phyloP scores from a whole-genome alignment of 1,140 invertebrate species.

The Aphis craccivora region DNA sequence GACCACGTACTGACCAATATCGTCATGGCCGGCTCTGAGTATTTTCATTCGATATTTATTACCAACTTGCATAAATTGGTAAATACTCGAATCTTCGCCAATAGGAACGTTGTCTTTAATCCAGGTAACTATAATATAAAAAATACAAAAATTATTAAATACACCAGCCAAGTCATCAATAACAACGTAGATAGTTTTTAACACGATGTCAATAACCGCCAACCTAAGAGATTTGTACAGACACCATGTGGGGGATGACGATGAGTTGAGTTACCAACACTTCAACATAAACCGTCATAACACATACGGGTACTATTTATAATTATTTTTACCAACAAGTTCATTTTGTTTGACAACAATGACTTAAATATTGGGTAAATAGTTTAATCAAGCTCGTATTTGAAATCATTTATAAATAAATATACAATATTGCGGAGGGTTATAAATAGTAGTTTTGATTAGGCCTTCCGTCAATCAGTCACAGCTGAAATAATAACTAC shows the following conservation, averaged over 20 bases:
- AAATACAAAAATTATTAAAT: neutral
- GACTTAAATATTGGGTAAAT: no score
- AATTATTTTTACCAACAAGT: no score
- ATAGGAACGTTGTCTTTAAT: slow-evolving; percentile 89
- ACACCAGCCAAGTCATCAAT: neutral
- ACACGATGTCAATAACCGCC: neutral
- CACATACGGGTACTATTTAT: neutral
- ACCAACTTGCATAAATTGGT: slow-evolving; percentile 82
- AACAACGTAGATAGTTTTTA: neutral
- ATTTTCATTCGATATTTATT: slow-evolving; percentile 79
- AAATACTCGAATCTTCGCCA: slow-evolving; percentile 77
- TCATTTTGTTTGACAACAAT: no score
- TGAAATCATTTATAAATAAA: no score
- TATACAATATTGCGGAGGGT: no score
- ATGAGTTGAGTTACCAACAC: neutral
- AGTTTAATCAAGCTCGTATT: no score
- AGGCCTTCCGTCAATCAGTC: no score
- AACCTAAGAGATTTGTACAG: neutral
- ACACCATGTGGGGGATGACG: no score
- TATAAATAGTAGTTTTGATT: no score
- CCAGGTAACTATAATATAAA: slow-evolving; percentile 74
- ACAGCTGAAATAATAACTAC: neutral
- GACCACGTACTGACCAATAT: slow-evolving; percentile 89
- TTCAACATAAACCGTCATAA: neutral
- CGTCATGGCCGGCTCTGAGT: slow-evolving; percentile 76